Conservation (phyloP, 1,140 invertebrate species). For the Drosophila persimilis region DNA sequence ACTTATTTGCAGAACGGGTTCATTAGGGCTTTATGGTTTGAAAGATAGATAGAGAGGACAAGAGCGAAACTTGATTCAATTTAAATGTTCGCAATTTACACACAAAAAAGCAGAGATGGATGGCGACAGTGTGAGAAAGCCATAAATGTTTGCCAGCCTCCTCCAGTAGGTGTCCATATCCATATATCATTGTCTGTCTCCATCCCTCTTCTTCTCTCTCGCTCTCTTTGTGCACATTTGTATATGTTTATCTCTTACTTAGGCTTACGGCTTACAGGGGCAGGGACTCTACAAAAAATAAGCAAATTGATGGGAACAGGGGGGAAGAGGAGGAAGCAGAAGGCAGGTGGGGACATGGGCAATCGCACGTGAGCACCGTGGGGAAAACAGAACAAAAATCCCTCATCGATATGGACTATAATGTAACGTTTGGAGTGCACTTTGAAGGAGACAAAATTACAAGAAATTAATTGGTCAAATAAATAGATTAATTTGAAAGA, state of each 20-base stretch:
- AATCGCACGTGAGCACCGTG: too few species aligned
- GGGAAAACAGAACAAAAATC: too few species aligned
- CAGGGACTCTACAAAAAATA: conserved; percentile 16
- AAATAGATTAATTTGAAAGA: too few species aligned
- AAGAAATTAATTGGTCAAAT: too few species aligned
- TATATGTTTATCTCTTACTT: conserved; percentile 57
- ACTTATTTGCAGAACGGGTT: conserved; percentile 31
- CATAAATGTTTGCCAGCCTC: conserved; percentile 45
- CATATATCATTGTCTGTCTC: conserved; percentile 12
- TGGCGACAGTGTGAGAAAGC: not conserved
- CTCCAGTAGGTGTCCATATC: conserved; percentile 38
- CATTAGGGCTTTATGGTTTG: conserved; percentile 12
- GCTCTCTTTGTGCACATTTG: not conserved
- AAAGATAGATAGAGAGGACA: not conserved
- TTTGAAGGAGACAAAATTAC: too few species aligned
- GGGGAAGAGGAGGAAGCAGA: too few species aligned
- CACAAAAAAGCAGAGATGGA: conserved; percentile 6
- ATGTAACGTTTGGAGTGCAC: too few species aligned
- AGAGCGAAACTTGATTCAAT: conserved; percentile 59
- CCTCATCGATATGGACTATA: too few species aligned
- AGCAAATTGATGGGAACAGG: not conserved
- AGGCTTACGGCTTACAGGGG: conserved; percentile 9
- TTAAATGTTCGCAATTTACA: conserved; percentile 53
- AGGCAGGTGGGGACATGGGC: too few species aligned
- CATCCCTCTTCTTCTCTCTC: too few species aligned